phyloP scores from a whole-genome alignment of 2,797 vertebrate genomes.

The Schizothorax lantsangensis region DNA sequence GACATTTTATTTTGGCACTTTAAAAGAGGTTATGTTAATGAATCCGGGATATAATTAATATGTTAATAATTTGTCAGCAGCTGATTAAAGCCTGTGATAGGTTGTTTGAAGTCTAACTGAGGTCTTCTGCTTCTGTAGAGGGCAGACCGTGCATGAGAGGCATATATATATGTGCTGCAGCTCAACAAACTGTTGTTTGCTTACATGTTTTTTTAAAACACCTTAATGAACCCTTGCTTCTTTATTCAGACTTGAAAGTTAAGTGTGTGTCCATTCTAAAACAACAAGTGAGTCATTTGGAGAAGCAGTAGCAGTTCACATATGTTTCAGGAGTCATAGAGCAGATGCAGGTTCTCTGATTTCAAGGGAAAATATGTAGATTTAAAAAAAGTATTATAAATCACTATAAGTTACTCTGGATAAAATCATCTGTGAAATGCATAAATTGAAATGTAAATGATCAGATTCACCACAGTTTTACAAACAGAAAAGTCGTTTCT shows the following conservation, averaged over 20 bases:
- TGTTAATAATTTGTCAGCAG: neutral
- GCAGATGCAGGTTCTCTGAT: neutral
- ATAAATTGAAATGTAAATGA: neutral
- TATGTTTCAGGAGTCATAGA: neutral
- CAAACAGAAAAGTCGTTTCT: neutral
- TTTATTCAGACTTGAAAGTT: neutral
- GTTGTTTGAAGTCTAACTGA: neutral
- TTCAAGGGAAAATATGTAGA: neutral
- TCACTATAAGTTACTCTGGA: neutral
- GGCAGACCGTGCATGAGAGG: neutral
- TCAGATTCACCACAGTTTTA: neutral
- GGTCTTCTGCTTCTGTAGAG: neutral
- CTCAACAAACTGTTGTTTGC: neutral
- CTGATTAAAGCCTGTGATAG: neutral
- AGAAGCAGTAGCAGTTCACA: neutral
- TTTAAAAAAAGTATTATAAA: neutral
- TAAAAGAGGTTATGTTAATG: neutral
- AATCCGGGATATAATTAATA: neutral
- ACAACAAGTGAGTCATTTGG: neutral
- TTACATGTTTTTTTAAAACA: neutral
- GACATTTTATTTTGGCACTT: neutral
- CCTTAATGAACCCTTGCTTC: neutral
- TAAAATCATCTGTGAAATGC: neutral
- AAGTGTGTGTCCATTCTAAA: neutral
- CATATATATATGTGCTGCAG: neutral